Base-by-base conservation (phyloP, 2,888 invertebrate genomes). In the Xylota sylvarum region DNA sequence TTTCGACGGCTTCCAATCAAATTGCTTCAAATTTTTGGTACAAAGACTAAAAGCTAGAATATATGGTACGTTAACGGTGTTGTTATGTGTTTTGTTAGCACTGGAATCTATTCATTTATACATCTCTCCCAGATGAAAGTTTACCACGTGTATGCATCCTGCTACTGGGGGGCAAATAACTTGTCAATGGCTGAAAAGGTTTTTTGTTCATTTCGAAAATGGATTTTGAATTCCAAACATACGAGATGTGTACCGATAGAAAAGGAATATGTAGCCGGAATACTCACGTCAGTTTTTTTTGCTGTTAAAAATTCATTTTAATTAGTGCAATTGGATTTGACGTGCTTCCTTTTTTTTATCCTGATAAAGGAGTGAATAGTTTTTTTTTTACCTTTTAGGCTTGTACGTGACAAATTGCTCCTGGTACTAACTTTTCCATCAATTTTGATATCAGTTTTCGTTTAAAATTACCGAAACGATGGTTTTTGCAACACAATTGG, bases 1-100 rank as follows among this genome's bases (percentile, higher is more conserved):
- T 17, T 37, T 67, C 23, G 37, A 52, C 19, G 65, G 30, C 27
- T 56, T 40, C 56, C 62, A 72, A 72, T 79, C 79, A 72, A 72
- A 72, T 64, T 64, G 78, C 43, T 78, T 35, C 52, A 50, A n/a
- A 69, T 52, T 69, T 50, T 37, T 30, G 46, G 30, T 48, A 17
- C n/a, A n/a, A 9, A 6, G 1, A 50, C 10, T 9, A 50, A 35
- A 30, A 73, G 19, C 14, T 37, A 60, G 48, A 4, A 10, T 40
- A 37, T 27, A 7, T 9, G 17, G 48, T 19, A 43, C n/a, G 9
- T 46, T 40, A n/a, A 48, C 9, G 40, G 17, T 2, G 27, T 9
- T 43, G 17, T 62, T 52, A 30, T 37, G 7, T 35, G 5, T 27
- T 27, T 30, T 43, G 43, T 43, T 14, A 14, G 27, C 9, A 0